Base-by-base conservation (phyloP, 2,113 vertebrate genomes). In the Mystacornis crossleyi region DNA sequence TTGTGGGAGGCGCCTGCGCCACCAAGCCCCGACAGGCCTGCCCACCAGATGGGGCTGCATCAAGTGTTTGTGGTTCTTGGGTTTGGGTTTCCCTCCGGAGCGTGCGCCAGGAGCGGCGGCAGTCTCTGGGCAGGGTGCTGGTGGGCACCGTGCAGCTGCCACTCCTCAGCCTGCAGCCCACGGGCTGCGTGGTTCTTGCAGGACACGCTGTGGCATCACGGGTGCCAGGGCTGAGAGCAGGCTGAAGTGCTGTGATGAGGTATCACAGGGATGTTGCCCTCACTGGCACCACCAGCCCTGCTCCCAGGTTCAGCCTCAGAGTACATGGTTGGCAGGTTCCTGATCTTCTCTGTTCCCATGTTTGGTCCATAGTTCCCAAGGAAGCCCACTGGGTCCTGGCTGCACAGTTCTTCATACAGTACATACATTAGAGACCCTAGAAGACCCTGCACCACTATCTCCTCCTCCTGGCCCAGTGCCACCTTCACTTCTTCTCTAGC, bases 1-100 rank as follows among this genome's bases (percentile, higher is more conserved):
- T 99, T 98, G 98, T 96, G 97, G 91, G 98, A 98, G 99, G 99
- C 99, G 99, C 99, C 99, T 98, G 99, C 99, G 99, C 98, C 99
- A 98, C 98, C 92, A 18, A 97, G 97, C 98, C 98, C 84, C 97
- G 66, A 95, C 95, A 91, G 95, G 97, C 95, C 98, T 98, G 96
- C 95, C 97, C 88, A 93, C 96, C 96, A 78, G 72, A 73, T 14
- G 36, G 97, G 97, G 93, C 96, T 90, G 96, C 38, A 14, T 97
- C 90, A 91, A 97, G 97, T 97, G 96, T 97, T 95, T 95, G 94
- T 14, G 86, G 93, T 95, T 96, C 95, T 89, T 87, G 91, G 85
- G 94, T 86, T 74, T 5, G n/a, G 67, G 61, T 54, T 97, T 79
- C 31, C 81, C 74, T 97, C 90, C 0, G 15, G 86, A 86, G 93